Conservation (phyloP, 1,140 invertebrate genomes). For the Ectropis grisescens region DNA sequence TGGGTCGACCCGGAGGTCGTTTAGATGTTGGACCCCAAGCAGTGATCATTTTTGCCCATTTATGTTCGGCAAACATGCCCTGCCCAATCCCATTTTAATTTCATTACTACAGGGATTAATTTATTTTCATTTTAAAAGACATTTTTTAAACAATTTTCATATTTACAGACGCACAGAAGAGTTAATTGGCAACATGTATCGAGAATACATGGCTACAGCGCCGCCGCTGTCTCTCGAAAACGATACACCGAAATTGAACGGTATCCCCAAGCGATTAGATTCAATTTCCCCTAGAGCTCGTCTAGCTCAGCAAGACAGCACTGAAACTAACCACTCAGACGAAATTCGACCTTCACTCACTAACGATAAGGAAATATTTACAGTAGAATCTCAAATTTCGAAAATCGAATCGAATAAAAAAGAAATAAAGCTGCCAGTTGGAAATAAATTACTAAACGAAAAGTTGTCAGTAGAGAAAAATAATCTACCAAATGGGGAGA, state of each 20-base stretch:
- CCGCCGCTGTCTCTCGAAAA: slow-evolving; percentile 45
- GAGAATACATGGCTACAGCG: slow-evolving; percentile 56
- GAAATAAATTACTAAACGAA: slow-evolving; percentile 5
- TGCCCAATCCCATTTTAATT: no score
- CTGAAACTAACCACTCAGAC: slow-evolving; percentile 46
- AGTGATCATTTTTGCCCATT: no score
- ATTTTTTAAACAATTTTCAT: no score
- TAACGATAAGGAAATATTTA: slow-evolving; percentile 42
- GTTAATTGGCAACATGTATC: slow-evolving; percentile 62
- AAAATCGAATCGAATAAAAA: slow-evolving; percentile 19
- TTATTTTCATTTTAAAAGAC: no score
- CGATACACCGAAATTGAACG: slow-evolving; percentile 36
- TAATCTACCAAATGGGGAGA: slow-evolving; percentile 3
- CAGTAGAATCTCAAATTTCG: slow-evolving; percentile 45
- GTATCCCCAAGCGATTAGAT: slow-evolving; percentile 26
- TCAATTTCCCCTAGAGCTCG: slow-evolving; percentile 26
- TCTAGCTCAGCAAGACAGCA: slow-evolving; percentile 38
- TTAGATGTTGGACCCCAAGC: no score
- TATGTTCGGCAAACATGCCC: no score
- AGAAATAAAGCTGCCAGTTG: slow-evolving; percentile 15
- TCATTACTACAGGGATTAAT: no score
- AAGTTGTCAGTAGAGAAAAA: slow-evolving; percentile 3
- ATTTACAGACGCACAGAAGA: slow-evolving; percentile 65
- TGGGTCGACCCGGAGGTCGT: no score
- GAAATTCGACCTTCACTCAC: slow-evolving; percentile 43